phyloP scores from a whole-genome alignment of 2,888 invertebrate species.

The Amphipoea oculea region DNA sequence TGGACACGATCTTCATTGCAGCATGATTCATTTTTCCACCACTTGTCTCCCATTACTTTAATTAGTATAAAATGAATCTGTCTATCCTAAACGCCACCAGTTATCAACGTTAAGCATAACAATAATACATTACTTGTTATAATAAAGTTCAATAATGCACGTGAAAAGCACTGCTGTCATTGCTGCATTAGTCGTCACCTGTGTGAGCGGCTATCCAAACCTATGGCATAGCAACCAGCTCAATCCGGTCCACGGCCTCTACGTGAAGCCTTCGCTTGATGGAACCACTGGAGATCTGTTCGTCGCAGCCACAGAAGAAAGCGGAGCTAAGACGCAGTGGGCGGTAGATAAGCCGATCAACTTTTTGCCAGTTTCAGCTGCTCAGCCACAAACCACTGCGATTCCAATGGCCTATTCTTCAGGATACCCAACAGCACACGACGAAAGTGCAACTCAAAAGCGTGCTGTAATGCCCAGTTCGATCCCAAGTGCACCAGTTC shows the following conservation, averaged over 20 bases:
- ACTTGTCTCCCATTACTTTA: slow-evolving; percentile 38
- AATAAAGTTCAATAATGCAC: slow-evolving; percentile 46
- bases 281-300: slow-evolving; percentile 86
- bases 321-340: slow-evolving; percentile 83
- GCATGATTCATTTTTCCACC: slow-evolving; percentile 43
- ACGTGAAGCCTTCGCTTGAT: slow-evolving; percentile 84
- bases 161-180: slow-evolving; percentile 30
- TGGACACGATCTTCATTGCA: slow-evolving; percentile 29
- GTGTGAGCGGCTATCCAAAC: slow-evolving; percentile 70
- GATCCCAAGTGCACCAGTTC: slow-evolving; percentile 74
- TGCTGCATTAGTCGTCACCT: slow-evolving; percentile 55
- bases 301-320: slow-evolving; percentile 87
- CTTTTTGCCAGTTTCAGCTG: slow-evolving; percentile 75
- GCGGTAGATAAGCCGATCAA: slow-evolving; percentile 84
- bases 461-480: slow-evolving; percentile 76
- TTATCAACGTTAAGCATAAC: slow-evolving; percentile 21
- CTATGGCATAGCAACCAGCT: slow-evolving; percentile 73
- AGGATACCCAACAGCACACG: slow-evolving; percentile 67
- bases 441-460: slow-evolving; percentile 77
- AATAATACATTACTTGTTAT: background rate
- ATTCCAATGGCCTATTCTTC: slow-evolving; percentile 71
- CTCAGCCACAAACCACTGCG: slow-evolving; percentile 69
- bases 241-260: slow-evolving; percentile 86
- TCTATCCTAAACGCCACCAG: slow-evolving; percentile 30
- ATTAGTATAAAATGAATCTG: slow-evolving; percentile 64